Percentiles rank a stretch among this genome's conserved stretches.
phyloP scores from a whole-genome alignment of 2,113 vertebrate species.

The Sinocyclocheilus maitianheensis region DNA sequence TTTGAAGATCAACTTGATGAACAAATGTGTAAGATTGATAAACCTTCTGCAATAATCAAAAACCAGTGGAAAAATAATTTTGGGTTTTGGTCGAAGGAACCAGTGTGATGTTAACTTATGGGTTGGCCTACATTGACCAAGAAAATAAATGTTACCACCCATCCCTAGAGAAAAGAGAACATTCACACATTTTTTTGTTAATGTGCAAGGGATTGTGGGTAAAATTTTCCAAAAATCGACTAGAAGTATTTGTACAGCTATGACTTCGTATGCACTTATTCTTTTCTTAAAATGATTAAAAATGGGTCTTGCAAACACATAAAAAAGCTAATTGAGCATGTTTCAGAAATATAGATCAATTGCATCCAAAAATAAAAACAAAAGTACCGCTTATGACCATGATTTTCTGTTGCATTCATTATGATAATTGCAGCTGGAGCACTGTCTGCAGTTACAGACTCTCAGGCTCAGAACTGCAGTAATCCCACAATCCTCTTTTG shows the following conservation, averaged over 20 bases:
- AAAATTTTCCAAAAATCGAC: background rate
- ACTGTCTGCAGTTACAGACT: background rate
- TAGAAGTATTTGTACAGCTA: background rate
- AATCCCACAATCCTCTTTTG: constrained; percentile 33
- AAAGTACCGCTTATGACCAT: background rate
- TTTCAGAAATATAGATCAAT: background rate
- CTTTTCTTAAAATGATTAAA: background rate
- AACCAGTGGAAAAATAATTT: background rate
- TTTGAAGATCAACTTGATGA: background rate
- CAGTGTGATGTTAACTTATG: background rate
- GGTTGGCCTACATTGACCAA: background rate
- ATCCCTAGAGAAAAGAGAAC: background rate
- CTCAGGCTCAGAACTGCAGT: background rate
- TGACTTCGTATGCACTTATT: background rate
- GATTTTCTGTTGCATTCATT: constrained; percentile 6
- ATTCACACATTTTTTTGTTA: background rate
- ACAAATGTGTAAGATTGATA: background rate
- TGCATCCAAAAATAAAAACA: background rate
- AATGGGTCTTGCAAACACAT: background rate
- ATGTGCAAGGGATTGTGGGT: background rate
- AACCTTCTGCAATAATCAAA: background rate
- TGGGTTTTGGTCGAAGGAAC: background rate
- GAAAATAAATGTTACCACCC: background rate
- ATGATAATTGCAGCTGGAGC: constrained; percentile 22
- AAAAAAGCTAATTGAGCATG: background rate